Conservation (phyloP, 2,888 invertebrate species). For the Machimus rusticus region DNA sequence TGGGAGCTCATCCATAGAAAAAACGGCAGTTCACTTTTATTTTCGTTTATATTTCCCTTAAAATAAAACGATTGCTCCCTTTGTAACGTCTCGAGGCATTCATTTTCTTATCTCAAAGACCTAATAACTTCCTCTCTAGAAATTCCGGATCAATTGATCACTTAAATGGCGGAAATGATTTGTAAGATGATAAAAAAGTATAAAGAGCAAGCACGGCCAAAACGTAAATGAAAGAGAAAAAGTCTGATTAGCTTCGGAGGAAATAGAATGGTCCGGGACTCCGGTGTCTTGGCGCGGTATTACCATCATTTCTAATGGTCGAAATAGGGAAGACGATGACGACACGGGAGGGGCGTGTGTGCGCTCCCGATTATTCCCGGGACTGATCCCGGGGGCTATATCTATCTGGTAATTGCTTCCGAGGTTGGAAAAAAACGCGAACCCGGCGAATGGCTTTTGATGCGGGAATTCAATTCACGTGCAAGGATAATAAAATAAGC, state of each 20-base stretch:
- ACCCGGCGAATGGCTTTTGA: neutral
- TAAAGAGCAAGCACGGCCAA: neutral
- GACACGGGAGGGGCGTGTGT: neutral
- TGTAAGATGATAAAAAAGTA: conserved; percentile 19
- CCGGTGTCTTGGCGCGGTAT: neutral
- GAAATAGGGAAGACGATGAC: neutral
- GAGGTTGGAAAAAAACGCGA: neutral
- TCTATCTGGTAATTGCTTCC: conserved; percentile 27
- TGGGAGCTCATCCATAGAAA: neutral
- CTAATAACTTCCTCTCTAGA: conserved; percentile 27
- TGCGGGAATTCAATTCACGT: conserved; percentile 34
- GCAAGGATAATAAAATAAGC: conserved; percentile 25
- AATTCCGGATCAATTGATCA: conserved; percentile 35
- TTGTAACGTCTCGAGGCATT: neutral
- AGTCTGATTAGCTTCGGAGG: conserved; percentile 18
- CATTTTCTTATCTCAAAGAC: conserved; percentile 25
- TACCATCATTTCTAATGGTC: neutral
- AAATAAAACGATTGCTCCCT: conserved; percentile 16
- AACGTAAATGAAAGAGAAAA: conserved; percentile 25
- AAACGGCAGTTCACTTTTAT: neutral
- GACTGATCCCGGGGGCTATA: neutral
- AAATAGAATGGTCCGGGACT: conserved; percentile 3
- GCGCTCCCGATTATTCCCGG: neutral
- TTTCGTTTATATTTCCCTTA: neutral
- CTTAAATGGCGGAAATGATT: conserved; percentile 33